Evolutionary conservation across 2,113 vertebrate genomes (phyloP).

Genomic region (Hyperopisus bebe): DNA sequence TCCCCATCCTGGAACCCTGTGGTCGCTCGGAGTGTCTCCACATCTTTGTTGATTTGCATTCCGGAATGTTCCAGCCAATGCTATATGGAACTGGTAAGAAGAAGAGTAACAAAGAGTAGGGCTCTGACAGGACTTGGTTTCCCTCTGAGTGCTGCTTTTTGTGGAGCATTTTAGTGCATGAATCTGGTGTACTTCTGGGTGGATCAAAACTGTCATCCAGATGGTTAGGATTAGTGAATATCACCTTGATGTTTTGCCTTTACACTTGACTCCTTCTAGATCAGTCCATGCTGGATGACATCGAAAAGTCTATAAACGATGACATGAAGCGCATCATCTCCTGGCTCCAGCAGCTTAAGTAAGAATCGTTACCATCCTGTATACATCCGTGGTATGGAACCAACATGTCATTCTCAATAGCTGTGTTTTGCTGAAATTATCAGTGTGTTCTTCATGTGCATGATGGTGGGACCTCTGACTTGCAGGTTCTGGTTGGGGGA

Average conservation of each 20-base stretch:
- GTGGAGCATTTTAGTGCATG: background rate
- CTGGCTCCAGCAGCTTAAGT: conserved; percentile 95
- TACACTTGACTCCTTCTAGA: conserved; percentile 55
- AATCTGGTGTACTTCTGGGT: background rate
- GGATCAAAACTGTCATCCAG: background rate
- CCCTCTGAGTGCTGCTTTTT: background rate
- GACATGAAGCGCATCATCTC: conserved; percentile 90
- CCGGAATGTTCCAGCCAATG: conserved; percentile 96
- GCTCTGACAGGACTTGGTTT: no score
- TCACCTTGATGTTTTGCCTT: background rate
- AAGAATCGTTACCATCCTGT: conserved; percentile 32
- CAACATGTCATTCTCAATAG: background rate
- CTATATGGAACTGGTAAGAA: conserved; percentile 88
- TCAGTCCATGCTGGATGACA: conserved; percentile 82
- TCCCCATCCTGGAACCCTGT: conserved; percentile 92
- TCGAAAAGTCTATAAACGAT: conserved; percentile 93
- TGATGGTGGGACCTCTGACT: background rate
- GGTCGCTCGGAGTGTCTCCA: conserved; percentile 93
- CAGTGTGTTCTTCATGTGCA: background rate
- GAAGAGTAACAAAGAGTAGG: no score
- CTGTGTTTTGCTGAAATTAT: background rate
- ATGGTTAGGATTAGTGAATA: background rate
- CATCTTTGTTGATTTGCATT: conserved; percentile 96
- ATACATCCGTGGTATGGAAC: no score
- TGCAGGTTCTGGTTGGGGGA: conserved; percentile 96